phyloP scores from a whole-genome alignment of 2,888 invertebrate genomes.

The Monoplex corrugatus region DNA sequence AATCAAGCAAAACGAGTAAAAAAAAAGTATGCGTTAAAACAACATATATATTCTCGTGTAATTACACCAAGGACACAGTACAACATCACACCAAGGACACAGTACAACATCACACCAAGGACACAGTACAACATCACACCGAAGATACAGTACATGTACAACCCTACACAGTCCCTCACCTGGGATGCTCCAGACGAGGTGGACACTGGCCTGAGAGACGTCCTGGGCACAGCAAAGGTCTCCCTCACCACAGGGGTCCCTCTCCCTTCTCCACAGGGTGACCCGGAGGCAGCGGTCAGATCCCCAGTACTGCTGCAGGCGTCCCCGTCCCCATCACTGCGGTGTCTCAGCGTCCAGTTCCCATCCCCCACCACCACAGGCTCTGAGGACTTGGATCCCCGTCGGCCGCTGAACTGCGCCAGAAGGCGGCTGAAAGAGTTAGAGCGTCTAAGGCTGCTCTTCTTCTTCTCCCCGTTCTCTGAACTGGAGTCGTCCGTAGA shows the following conservation, averaged over 20 bases:
- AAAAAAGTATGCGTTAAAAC: too few species aligned
- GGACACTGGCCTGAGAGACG: constrained; percentile 55
- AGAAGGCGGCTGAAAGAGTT: constrained; percentile 67
- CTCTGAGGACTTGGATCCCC: constrained; percentile 42
- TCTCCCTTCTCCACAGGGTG: constrained; percentile 12
- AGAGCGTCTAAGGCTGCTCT: constrained; percentile 64
- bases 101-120: too few species aligned
- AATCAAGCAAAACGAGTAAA: too few species aligned
- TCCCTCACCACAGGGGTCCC: constrained; percentile 55
- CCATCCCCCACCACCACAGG: constrained; percentile 39
- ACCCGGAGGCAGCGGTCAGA: background rate
- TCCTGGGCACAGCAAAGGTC: constrained; percentile 51
- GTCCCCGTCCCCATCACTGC: background rate
- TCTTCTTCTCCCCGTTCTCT: constrained; percentile 42
- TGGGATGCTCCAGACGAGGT: constrained; percentile 47
- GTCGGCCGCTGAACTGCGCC: constrained; percentile 51
- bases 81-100: too few species aligned
- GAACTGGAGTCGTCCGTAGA: background rate
- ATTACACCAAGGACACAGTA: too few species aligned
- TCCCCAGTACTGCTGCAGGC: constrained; percentile 13
- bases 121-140: background rate
- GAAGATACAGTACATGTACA: background rate
- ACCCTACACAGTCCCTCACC: constrained; percentile 46
- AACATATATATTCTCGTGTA: too few species aligned
- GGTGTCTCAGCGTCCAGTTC: constrained; percentile 56